phyloP scores from a whole-genome alignment of 2,797 vertebrate genomes.

The Macropus fuliginosus region DNA sequence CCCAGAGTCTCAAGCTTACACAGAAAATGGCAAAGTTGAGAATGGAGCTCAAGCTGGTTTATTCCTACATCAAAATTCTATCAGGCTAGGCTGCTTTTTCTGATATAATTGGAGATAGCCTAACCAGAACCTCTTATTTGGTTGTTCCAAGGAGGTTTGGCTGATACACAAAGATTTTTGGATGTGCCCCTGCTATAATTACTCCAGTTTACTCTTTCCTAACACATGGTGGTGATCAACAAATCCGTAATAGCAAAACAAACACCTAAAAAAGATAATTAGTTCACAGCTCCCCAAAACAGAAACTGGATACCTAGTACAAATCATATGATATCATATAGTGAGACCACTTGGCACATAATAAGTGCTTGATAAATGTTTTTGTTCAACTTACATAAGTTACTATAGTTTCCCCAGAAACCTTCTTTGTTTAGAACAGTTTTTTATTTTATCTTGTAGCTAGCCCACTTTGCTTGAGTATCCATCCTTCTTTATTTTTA shows the following conservation, averaged over 20 bases:
- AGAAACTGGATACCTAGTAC: not conserved
- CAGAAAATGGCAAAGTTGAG: not conserved
- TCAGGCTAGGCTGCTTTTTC: constrained; percentile 25
- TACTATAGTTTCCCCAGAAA: not conserved
- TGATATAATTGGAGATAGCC: constrained; percentile 2
- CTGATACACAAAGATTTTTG: not conserved
- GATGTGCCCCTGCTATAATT: not conserved
- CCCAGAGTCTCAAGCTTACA: not conserved
- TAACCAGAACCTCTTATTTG: constrained; percentile 2
- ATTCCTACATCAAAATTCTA: not conserved
- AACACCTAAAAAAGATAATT: not conserved
- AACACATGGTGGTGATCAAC: not conserved
- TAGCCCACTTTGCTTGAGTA: not conserved
- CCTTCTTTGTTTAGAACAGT: not conserved
- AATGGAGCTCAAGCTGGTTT: not conserved
- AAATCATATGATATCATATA: not conserved
- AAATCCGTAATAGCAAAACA: constrained; percentile 34
- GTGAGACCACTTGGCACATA: not conserved
- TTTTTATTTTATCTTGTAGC: not conserved
- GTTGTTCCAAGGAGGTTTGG: not conserved
- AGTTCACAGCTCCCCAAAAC: constrained; percentile 2
- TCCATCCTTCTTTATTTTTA: constrained; percentile 29
- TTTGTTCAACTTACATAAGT: not conserved
- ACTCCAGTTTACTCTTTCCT: constrained; percentile 39
- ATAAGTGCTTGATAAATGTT: not conserved